Percentiles rank a stretch among this genome's conserved stretches.
Conservation (phyloP, 2,797 vertebrate genomes). For the Platyrinchus mystaceus region DNA sequence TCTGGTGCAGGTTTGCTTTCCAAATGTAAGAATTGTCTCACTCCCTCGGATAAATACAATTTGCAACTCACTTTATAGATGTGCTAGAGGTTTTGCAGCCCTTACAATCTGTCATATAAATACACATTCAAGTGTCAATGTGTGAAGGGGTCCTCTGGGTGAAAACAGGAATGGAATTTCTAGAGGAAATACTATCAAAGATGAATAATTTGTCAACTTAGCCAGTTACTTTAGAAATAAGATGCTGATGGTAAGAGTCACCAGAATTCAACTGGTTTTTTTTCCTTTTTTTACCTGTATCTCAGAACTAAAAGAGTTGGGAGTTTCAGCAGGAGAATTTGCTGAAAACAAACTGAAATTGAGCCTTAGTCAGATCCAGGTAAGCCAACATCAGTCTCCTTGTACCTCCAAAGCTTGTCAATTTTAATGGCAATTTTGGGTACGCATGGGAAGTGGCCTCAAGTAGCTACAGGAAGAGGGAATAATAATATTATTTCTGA, state of each 20-base stretch:
- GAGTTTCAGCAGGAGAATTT: background rate
- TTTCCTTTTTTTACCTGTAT: background rate
- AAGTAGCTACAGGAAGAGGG: background rate
- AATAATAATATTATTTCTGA: background rate
- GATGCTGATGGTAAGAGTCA: background rate
- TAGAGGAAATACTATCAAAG: background rate
- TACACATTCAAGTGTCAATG: conserved; percentile 11
- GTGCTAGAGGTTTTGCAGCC: background rate
- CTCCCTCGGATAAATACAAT: background rate
- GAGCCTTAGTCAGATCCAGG: background rate
- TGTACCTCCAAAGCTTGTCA: background rate
- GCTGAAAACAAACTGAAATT: background rate
- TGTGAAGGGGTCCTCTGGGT: conserved; percentile 17
- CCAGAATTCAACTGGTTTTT: background rate
- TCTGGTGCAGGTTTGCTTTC: background rate
- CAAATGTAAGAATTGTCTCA: background rate
- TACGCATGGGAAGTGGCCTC: background rate
- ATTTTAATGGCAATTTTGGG: background rate
- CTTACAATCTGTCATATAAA: conserved; percentile 32
- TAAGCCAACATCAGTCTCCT: background rate
- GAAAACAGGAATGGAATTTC: conserved; percentile 16
- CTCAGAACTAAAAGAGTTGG: background rate
- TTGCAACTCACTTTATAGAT: background rate
- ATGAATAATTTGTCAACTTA: background rate
- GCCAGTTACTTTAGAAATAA: background rate